phyloP scores from a whole-genome alignment of 1,140 invertebrate genomes.

The Drosophila tani region DNA sequence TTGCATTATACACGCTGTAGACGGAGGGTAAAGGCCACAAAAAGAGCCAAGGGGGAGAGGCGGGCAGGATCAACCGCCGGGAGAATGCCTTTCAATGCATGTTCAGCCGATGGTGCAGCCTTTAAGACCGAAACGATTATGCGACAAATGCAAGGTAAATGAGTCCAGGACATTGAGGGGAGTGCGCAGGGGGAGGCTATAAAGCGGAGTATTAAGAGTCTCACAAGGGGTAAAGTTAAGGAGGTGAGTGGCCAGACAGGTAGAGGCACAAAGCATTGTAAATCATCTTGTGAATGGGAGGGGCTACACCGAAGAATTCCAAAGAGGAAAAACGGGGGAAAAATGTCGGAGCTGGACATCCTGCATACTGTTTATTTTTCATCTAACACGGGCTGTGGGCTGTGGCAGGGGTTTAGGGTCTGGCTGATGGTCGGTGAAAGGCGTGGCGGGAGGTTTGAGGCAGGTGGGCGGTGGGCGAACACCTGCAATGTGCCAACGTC shows the following conservation, averaged over 20 bases:
- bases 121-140: constrained; percentile 70
- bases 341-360: constrained; percentile 43
- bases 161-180: constrained; percentile 34
- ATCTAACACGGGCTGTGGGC: constrained; percentile 59
- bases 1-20: constrained; percentile 50
- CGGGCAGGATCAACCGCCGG: constrained; percentile 16
- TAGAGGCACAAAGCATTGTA: constrained; percentile 57
- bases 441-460: not conserved
- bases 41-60: not conserved
- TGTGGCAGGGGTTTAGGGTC: not conserved
- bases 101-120: constrained; percentile 50
- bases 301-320: constrained; percentile 39
- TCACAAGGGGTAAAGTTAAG: not conserved
- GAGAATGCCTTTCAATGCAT: constrained; percentile 63
- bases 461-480: constrained; percentile 10
- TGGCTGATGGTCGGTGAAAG: not conserved
- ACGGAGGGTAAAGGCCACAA: constrained; percentile 14
- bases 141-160: constrained; percentile 73
- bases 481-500: constrained; percentile 55
- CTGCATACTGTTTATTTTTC: constrained; percentile 79
- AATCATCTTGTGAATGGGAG: constrained; percentile 68
- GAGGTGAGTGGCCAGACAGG: constrained; percentile 35
- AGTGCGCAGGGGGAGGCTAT: constrained; percentile 4
- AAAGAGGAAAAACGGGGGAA: constrained; percentile 19
- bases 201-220: not conserved